A percentile compares a stretch with the other conserved stretches of the same genome.
Conservation (phyloP, 2,797 vertebrate species). For the Yasuhikotakia modesta region DNA sequence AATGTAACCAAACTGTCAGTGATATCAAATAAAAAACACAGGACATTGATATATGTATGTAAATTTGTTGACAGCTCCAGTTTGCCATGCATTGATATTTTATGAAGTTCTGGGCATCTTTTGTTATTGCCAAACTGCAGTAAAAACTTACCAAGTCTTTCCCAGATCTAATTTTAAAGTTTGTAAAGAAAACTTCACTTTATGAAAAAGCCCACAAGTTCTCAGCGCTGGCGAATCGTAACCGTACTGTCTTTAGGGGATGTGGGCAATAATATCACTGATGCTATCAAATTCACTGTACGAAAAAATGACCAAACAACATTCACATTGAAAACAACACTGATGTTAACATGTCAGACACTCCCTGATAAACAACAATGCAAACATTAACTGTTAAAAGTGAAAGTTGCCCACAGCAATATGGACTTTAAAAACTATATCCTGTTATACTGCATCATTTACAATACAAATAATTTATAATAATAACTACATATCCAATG, state of each 20-base stretch:
- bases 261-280: neutral
- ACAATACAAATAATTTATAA: constrained; percentile 41
- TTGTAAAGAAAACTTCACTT: neutral
- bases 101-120: neutral
- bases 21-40: neutral
- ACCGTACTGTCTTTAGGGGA: neutral
- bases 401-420: neutral
- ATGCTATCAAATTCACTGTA: neutral
- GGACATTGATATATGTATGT: constrained; percentile 6
- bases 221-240: neutral
- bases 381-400: neutral
- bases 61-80: neutral
- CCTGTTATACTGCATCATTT: constrained; percentile 4
- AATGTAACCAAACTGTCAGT: constrained; percentile 28
- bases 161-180: neutral
- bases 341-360: constrained; percentile 10
- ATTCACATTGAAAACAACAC: constrained; percentile 22
- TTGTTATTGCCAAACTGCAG: neutral
- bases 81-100: constrained; percentile 15
- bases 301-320: constrained; percentile 27
- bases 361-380: constrained; percentile 30
- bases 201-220: neutral
- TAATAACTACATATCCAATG: neutral
- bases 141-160: neutral
- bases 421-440: constrained; percentile 8